These are phyloP conservation scores for Colius striatus DNA, from an alignment of 2,113 vertebrate genomes.

Conservation along the genomic window DNA sequence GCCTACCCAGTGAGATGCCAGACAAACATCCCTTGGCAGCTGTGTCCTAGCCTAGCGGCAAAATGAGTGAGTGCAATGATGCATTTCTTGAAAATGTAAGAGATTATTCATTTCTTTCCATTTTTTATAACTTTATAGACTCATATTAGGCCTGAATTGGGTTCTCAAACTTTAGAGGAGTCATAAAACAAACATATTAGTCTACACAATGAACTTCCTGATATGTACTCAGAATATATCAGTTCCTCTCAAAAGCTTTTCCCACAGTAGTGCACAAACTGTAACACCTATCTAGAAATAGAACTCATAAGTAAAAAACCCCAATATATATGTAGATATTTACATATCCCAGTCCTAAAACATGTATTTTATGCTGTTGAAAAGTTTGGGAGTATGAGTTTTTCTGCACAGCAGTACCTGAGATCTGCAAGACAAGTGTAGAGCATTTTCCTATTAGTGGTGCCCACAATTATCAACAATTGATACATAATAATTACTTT, in stretches of 20 bases:
- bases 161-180: neutral
- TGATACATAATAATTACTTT: neutral
- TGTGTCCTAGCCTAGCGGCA: neutral
- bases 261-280: neutral
- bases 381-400: neutral
- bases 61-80: neutral
- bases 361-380: neutral
- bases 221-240: neutral
- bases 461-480: neutral
- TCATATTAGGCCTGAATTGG: neutral
- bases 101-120: neutral
- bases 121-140: neutral
- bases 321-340: neutral
- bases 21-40: neutral
- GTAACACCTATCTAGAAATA: neutral
- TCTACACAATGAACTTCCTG: neutral
- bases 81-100: neutral
- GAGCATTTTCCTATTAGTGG: neutral
- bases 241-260: neutral
- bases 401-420: neutral
- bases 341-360: neutral
- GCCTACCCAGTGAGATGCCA: neutral
- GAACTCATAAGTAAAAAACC: neutral
- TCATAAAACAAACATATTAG: neutral
- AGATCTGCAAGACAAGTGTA: neutral